phyloP scores from a whole-genome alignment of 2,113 vertebrate genomes.

The Melanocharis versteri region DNA sequence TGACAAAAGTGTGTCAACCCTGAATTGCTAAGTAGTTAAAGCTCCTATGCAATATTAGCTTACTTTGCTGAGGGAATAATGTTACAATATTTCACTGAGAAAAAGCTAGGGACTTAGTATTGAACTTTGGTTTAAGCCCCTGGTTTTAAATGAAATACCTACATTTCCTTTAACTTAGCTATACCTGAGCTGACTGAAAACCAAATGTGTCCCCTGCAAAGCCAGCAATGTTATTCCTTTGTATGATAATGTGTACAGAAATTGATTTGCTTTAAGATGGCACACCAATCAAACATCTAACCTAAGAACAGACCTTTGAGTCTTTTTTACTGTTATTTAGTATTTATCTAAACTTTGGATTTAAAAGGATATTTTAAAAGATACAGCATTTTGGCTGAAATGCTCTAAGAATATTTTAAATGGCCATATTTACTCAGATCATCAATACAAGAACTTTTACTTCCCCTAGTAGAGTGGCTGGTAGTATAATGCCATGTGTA shows the following conservation, averaged over 20 bases:
- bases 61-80: background rate
- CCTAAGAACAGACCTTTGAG: background rate
- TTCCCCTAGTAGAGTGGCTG: background rate
- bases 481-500: background rate
- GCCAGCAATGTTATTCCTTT: background rate
- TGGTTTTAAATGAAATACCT: background rate
- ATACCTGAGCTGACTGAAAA: background rate
- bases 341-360: background rate
- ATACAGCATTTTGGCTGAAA: background rate
- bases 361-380: background rate
- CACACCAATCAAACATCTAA: background rate
- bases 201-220: background rate
- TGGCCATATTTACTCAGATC: constrained; percentile 26
- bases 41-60: background rate
- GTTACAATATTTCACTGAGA: background rate
- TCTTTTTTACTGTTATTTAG: background rate
- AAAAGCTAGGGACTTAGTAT: background rate
- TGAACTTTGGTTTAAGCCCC: background rate
- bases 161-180: background rate
- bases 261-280: background rate
- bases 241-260: background rate
- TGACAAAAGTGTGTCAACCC: background rate
- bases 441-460: background rate
- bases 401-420: constrained; percentile 25
- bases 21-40: background rate